Base-by-base conservation (phyloP, 2,797 vertebrate species). In the Neopelma chrysocephalum region DNA sequence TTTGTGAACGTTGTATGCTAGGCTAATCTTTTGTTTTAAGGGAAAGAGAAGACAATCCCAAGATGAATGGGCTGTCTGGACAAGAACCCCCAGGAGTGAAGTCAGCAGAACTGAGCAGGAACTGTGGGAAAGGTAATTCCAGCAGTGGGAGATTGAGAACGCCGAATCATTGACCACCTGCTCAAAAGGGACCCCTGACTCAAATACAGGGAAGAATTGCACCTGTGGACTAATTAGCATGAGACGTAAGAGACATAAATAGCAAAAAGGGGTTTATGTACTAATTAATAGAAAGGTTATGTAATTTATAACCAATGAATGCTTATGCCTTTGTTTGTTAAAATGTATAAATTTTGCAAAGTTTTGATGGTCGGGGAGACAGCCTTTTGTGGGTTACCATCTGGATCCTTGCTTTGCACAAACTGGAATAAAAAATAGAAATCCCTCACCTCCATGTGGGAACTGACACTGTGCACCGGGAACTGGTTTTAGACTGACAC, bases 241-340 rank as follows among this genome's bases (percentile, higher is more conserved):
- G 21, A 40, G 38, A 58, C 71, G 25, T 14, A 58, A 64, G 14
- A 51, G 6, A 9, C 3, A 34, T 12, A 51, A 65, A 12, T 16
- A 45, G 29, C 10, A 64, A 64, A 31, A 2, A 58, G 5, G 5
- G 0, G 1, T 11, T 50, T 64, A 20, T 8, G 13, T 5, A 22
- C 11, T 19, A 31, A 51, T 26, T 43, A 51, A 15, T 9, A 5
- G 11, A 45, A 51, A 38, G 38, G 4, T 50, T 64, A 15, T 13
- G 21, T 64, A 22, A 45, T 48, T 82, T 62, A 32, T 42, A 68
- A 76, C 40, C 18, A 61, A 14, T 4, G 8, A 61, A 36, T 76
- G 32, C 34, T 77, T 40, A 31, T 45, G 25, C 5, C 20, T 40
- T 51, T 51, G 21, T 27, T 66, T 47, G 27, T 45, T 38, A 38